Conservation (phyloP, 2,113 vertebrate species). For the Mormyrus iriodes region DNA sequence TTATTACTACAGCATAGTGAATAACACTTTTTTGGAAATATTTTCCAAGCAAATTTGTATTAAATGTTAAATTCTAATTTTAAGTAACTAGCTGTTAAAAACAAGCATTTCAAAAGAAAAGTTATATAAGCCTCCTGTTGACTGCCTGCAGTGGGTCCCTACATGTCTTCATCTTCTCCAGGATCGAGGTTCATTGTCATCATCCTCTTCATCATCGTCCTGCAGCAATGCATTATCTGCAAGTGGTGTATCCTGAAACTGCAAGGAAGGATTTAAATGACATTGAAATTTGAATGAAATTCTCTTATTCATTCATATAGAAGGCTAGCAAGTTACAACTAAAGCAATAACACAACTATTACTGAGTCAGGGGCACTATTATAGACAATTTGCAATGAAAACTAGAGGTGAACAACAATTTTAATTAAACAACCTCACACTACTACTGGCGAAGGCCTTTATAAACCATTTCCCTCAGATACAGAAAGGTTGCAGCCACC, state of each 20-base stretch:
- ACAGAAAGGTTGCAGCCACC: neutral
- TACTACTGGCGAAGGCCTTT: neutral
- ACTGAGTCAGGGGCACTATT: neutral
- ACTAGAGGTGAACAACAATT: neutral
- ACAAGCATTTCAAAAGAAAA: slow-evolving; percentile 21
- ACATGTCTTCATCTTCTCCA: slow-evolving; percentile 88
- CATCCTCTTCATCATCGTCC: slow-evolving; percentile 93
- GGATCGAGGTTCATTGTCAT: slow-evolving; percentile 87
- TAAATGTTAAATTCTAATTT: slow-evolving; percentile 50
- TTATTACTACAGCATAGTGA: slow-evolving; percentile 69
- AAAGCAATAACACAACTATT: neutral
- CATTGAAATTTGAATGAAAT: no score
- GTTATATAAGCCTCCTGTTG: neutral
- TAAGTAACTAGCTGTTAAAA: slow-evolving; percentile 46
- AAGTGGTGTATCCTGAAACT: slow-evolving; percentile 90
- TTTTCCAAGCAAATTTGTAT: slow-evolving; percentile 60
- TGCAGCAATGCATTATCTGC: slow-evolving; percentile 90
- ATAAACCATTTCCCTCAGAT: neutral
- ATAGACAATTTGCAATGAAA: neutral
- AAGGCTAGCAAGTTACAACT: neutral
- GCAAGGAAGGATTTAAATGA: slow-evolving; percentile 28
- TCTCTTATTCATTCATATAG: neutral
- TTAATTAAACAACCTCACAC: neutral
- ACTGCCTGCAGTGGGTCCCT: neutral
- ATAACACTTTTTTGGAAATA: slow-evolving; percentile 63